Evolutionary conservation across 2,888 invertebrate genomes (phyloP).

Genomic region (Ochlodes sylvanus): DNA sequence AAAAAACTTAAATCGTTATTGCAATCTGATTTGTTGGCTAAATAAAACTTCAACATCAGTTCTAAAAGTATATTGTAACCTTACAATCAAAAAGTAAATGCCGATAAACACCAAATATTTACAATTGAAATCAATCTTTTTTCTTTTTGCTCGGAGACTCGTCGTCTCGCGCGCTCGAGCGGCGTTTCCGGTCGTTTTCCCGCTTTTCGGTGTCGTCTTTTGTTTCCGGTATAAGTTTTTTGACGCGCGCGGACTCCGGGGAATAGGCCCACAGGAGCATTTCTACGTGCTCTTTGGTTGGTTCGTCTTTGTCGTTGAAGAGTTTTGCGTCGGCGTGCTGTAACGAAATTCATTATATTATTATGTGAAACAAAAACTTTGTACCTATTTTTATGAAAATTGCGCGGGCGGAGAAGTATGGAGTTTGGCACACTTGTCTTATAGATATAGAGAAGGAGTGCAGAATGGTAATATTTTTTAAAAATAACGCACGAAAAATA

Average conservation of each 20-base stretch:
- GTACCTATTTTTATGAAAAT: no score
- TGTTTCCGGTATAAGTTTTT: constrained; percentile 75
- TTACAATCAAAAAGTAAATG: constrained; percentile 42
- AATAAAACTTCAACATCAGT: neutral
- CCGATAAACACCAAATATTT: constrained; percentile 24
- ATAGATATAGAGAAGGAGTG: no score
- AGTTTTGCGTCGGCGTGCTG: constrained; percentile 87
- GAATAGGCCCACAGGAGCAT: constrained; percentile 91
- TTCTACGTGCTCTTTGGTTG: constrained; percentile 88
- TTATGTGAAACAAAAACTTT: no score
- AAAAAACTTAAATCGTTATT: no score
- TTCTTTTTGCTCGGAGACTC: constrained; percentile 65
- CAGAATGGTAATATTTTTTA: no score
- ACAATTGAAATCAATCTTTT: constrained; percentile 55
- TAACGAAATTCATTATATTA: constrained; percentile 62
- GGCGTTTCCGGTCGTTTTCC: constrained; percentile 56
- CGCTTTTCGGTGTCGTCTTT: constrained; percentile 52
- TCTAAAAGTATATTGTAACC: constrained; percentile 15
- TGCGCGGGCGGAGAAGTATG: no score
- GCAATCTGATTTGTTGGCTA: no score
- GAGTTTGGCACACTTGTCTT: no score
- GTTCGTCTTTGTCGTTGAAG: constrained; percentile 87
- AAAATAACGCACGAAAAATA: no score
- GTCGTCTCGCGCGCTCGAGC: constrained; percentile 58
- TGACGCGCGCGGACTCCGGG: constrained; percentile 88